phyloP scores from a whole-genome alignment of 2,113 vertebrate species.

The Catagonus wagneri region DNA sequence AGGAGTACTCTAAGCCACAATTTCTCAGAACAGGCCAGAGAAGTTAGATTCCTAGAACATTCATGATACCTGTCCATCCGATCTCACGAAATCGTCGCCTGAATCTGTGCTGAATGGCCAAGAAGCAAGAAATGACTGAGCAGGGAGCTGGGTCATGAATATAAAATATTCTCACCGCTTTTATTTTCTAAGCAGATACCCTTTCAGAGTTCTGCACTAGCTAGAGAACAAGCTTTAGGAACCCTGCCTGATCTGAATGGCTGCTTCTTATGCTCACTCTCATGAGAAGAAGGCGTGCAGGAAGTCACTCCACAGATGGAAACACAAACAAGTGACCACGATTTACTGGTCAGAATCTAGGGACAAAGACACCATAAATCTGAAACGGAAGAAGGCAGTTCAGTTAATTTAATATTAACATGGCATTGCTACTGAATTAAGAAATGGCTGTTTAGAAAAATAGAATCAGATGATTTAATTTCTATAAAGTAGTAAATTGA shows the following conservation, averaged over 20 bases:
- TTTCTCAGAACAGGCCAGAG: background rate
- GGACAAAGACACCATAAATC: background rate
- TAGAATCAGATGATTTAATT: constrained; percentile 32
- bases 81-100: background rate
- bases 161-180: background rate
- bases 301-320: background rate
- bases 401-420: background rate
- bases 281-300: rapidly evolving
- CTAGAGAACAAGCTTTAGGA: background rate
- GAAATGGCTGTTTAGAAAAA: constrained; percentile 31
- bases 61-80: background rate
- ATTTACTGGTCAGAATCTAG: background rate
- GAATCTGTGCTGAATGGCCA: no score
- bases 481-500: background rate
- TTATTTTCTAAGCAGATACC: background rate
- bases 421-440: background rate
- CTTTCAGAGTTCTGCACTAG: no score
- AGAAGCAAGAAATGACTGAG: no score
- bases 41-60: background rate
- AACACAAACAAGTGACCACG: no score
- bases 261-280: background rate
- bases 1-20: background rate
- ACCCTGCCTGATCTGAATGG: no score
- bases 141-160: no score
- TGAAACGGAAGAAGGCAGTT: background rate